phyloP scores from a whole-genome alignment of 2,797 vertebrate genomes.

The Agapornis canus region DNA sequence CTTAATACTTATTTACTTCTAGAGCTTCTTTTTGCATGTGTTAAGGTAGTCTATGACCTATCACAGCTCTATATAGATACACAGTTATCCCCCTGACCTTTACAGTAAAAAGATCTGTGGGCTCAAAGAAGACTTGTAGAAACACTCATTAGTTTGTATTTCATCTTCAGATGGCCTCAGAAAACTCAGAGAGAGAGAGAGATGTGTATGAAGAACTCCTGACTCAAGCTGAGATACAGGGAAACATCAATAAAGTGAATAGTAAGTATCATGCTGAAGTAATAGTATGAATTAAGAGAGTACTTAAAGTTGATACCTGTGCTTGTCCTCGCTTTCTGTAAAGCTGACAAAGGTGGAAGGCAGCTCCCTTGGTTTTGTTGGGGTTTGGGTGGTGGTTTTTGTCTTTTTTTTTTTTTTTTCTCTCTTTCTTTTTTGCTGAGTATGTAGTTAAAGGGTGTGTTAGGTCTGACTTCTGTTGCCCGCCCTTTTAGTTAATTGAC shows the following conservation, averaged over 20 bases:
- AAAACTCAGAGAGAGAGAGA: conserved; percentile 87
- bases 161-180: conserved; percentile 79
- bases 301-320: background rate
- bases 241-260: conserved; percentile 96
- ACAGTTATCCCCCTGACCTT: background rate
- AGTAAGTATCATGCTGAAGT: conserved; percentile 75
- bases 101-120: background rate
- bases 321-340: background rate
- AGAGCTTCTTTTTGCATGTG: background rate
- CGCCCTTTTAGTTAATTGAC: background rate
- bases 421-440: background rate
- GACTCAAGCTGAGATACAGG: conserved; percentile 97
- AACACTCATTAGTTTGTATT: background rate
- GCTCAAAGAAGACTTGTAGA: background rate
- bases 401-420: background rate
- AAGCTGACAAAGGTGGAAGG: background rate
- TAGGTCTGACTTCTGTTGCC: background rate
- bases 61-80: background rate
- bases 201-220: conserved; percentile 96
- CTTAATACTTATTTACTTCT: background rate
- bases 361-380: background rate
- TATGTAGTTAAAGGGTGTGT: background rate
- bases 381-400: background rate
- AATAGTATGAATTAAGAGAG: background rate
- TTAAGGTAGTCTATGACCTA: background rate